A percentile compares a stretch with the other conserved stretches of the same genome.
phyloP scores from a whole-genome alignment of 2,888 invertebrate genomes.

The Metacarcinus magister region DNA sequence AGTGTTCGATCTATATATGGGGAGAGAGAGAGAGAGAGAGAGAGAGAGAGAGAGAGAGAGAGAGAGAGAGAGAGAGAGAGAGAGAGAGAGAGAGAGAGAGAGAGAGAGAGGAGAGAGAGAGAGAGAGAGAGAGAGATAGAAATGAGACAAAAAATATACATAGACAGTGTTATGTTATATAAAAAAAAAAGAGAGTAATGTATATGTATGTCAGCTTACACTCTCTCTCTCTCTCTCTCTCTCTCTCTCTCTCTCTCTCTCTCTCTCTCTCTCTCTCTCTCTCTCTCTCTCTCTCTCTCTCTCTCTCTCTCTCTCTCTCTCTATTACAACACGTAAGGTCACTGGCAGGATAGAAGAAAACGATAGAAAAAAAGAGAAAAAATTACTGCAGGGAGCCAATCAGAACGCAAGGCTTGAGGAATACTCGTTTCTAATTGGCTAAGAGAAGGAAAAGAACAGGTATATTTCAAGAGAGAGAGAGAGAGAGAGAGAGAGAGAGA shows the following conservation, averaged over 20 bases:
- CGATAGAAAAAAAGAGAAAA: background rate
- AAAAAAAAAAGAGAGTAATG: no score
- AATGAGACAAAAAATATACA: no score
- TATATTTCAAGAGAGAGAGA: background rate
- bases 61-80: constrained; percentile 26
- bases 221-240: background rate
- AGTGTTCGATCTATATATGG: background rate
- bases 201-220: no score
- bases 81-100: constrained; percentile 26
- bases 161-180: no score
- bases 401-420: background rate
- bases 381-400: background rate
- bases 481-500: background rate
- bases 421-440: background rate
- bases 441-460: background rate
- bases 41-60: constrained; percentile 3
- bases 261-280: constrained; percentile 45
- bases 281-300: constrained; percentile 48
- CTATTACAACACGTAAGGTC: background rate
- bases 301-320: constrained; percentile 41
- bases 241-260: background rate
- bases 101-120: constrained; percentile 19
- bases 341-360: background rate
- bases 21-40: background rate
- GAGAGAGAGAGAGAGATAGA: no score